Conservation (phyloP, 2,113 vertebrate genomes). For the Leuciscus idus region DNA sequence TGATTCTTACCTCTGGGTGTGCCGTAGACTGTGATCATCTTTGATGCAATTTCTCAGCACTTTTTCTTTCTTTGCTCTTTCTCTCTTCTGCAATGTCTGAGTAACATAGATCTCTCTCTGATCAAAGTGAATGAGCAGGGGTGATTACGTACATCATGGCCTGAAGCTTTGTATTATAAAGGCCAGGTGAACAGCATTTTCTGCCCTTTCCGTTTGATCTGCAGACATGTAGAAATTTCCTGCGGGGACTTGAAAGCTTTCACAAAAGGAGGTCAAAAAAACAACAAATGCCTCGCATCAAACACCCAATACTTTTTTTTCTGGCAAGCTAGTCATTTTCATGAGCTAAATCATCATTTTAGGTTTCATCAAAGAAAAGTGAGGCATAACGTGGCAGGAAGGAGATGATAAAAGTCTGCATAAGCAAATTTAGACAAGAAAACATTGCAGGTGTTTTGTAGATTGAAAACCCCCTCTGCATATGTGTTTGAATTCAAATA, state of each 20-base stretch:
- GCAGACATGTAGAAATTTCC: conserved; percentile 41
- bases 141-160: conserved; percentile 53
- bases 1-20: neutral
- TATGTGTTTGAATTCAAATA: neutral
- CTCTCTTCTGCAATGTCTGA: conserved; percentile 3
- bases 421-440: conserved; percentile 15
- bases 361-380: conserved; percentile 17
- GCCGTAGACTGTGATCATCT: neutral
- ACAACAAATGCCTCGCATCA: neutral
- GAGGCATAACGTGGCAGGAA: neutral
- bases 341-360: conserved; percentile 27
- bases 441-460: conserved; percentile 2
- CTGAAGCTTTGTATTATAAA: conserved; percentile 48
- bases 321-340: neutral
- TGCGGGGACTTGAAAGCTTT: conserved; percentile 33
- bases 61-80: neutral
- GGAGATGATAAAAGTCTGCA: neutral
- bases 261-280: neutral
- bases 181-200: conserved; percentile 44
- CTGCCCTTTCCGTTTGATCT: conserved; percentile 62
- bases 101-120: neutral
- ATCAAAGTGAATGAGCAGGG: conserved; percentile 39
- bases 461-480: neutral
- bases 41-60: neutral
- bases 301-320: neutral